Percentiles rank a stretch among this genome's conserved stretches.
phyloP scores from a whole-genome alignment of 2,888 invertebrate species.

The Hydrotaea diabolus region DNA sequence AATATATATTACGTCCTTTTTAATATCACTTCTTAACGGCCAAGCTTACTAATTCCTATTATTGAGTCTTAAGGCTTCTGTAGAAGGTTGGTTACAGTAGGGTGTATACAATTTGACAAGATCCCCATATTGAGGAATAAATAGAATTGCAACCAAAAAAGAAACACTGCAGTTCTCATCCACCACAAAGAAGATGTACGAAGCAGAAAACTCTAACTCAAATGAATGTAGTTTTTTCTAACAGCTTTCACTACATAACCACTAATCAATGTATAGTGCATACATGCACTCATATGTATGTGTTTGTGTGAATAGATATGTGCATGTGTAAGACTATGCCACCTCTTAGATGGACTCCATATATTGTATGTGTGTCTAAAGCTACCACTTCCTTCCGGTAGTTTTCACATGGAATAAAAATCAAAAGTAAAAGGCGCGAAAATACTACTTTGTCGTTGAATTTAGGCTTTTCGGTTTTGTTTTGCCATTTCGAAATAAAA shows the following conservation, averaged over 20 bases:
- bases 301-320: background rate
- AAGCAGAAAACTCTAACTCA: background rate
- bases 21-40: too few species aligned
- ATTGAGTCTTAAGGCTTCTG: too few species aligned
- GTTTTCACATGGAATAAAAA: slow-evolving; percentile 36
- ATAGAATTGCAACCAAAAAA: too few species aligned
- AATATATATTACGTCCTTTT: too few species aligned
- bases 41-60: too few species aligned
- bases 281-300: background rate
- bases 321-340: background rate
- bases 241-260: background rate
- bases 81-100: too few species aligned
- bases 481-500: slow-evolving; percentile 23
- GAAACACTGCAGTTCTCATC: too few species aligned
- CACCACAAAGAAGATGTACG: too few species aligned
- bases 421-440: slow-evolving; percentile 60
- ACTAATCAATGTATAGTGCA: background rate
- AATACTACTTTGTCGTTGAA: slow-evolving; percentile 25
- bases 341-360: background rate
- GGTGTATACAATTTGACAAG: too few species aligned
- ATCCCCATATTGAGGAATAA: too few species aligned
- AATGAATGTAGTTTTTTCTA: background rate
- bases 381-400: slow-evolving; percentile 56
- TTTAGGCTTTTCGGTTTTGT: slow-evolving; percentile 7
- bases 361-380: slow-evolving; percentile 17